Percentiles rank a stretch among this genome's conserved stretches.
Conservation (phyloP, 2,888 invertebrate genomes). For the Eupithecia subumbrata region DNA sequence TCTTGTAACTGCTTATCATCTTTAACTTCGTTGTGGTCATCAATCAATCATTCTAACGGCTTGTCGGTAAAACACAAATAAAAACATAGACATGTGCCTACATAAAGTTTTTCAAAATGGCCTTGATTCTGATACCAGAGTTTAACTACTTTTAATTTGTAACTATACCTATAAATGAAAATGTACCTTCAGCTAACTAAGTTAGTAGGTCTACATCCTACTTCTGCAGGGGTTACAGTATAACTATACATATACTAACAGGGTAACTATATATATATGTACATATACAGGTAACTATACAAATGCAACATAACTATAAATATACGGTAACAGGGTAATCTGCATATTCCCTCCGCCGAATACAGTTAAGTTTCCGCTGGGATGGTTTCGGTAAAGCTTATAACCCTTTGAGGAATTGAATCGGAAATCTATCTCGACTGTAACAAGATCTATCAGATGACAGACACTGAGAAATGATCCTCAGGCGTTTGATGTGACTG, state of each 20-base stretch:
- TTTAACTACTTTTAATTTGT: background rate
- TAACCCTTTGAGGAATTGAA: slow-evolving; percentile 58
- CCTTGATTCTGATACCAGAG: background rate
- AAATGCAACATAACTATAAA: too few species aligned
- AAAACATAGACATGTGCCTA: background rate
- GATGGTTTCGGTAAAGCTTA: slow-evolving; percentile 54
- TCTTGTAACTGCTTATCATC: background rate
- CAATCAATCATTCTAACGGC: slow-evolving; percentile 12
- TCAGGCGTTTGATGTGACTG: slow-evolving; percentile 38
- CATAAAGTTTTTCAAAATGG: background rate
- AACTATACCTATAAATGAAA: too few species aligned
- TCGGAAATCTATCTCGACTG: slow-evolving; percentile 48
- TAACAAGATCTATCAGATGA: slow-evolving; percentile 54
- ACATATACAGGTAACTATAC: too few species aligned
- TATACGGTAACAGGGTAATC: background rate
- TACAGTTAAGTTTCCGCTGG: slow-evolving; percentile 40
- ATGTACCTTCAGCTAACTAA: background rate
- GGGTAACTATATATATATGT: too few species aligned
- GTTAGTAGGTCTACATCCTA: too few species aligned
- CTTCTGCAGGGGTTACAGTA: too few species aligned
- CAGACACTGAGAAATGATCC: slow-evolving; percentile 40
- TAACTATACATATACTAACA: too few species aligned
- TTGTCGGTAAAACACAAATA: background rate
- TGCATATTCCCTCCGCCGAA: slow-evolving; percentile 34
- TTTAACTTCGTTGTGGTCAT: slow-evolving; percentile 1